Base-by-base conservation (phyloP, 2,888 invertebrate genomes). In the Zygothrica quintamaculata region DNA sequence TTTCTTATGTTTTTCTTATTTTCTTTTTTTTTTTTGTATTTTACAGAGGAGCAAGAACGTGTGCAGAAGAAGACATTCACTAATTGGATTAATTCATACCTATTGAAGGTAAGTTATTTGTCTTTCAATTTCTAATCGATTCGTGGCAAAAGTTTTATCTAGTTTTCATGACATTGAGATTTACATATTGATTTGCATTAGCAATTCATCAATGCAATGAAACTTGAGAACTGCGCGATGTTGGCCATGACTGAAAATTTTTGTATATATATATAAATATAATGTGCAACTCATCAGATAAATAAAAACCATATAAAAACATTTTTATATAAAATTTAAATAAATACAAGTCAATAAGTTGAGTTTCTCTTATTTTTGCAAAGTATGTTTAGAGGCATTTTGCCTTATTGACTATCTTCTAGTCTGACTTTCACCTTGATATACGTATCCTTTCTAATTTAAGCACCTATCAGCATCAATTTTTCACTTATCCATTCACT, bases 41-140 rank as follows among this genome's bases (percentile, higher is more conserved):
- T 96, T 96, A 65, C 95, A 99, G 99, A 98, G 94, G 98, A 99
- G 93, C 98, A 99, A 93, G 98, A 99, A 93, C 94, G 98, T 92
- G 98, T 99, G 80, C 99, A 99, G 92, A 99, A 98, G 94, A 99
- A 99, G 92, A 99, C 98, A 74, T 99, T 99, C 92, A 97, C 98
- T 88, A 99, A 99, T 92, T 99, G 99, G 98, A 98, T 99, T 92
- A 99, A 99, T 92, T 98, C 98, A 90, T 97, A 98, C 93, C 93
- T 99, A 89, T 95, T 95, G 89, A 97, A 98, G 96, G 98, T 98
- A 92, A 94, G 92, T 82, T 62, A 46, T 48, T 59, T 68, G 65
- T 68, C 61, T 60, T 55, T 65, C 42, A 53, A 65, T 55, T 50
- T 15, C 50, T 44, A 50, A 78, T 78, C 78, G 85, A 80, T 84